These are phyloP conservation scores for Drosophila lacicola DNA, from an alignment of 2,888 invertebrate genomes.

Conservation along the genomic window DNA sequence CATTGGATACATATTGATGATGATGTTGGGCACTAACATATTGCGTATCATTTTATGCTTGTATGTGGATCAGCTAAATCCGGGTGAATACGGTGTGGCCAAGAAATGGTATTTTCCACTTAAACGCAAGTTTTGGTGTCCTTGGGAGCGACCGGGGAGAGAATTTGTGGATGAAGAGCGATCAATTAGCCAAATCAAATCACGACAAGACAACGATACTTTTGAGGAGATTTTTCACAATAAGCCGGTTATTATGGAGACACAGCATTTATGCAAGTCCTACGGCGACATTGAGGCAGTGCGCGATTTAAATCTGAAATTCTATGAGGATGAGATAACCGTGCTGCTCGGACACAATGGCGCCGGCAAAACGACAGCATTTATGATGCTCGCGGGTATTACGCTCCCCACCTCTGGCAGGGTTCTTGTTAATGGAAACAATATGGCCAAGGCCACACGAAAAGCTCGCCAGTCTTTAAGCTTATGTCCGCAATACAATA, in stretches of 20 bases:
- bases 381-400: slow-evolving; percentile 94
- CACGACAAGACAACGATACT: not conserved
- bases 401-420: slow-evolving; percentile 88
- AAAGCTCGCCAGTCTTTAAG: slow-evolving; percentile 89
- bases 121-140: slow-evolving; percentile 86
- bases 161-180: not conserved
- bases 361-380: slow-evolving; percentile 95
- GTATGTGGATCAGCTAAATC: slow-evolving; percentile 93
- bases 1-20: slow-evolving; percentile 89
- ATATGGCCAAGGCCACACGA: slow-evolving; percentile 87
- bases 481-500: slow-evolving; percentile 93
- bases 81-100: slow-evolving; percentile 92
- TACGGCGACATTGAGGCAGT: slow-evolving; percentile 87
- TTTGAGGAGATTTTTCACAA: slow-evolving; percentile 71
- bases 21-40: slow-evolving; percentile 85
- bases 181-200: no score
- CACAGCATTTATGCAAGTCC: slow-evolving; percentile 87
- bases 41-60: slow-evolving; percentile 90
- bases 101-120: slow-evolving; percentile 92
- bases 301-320: slow-evolving; percentile 89
- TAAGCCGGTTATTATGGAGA: slow-evolving; percentile 85
- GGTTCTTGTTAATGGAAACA: slow-evolving; percentile 89
- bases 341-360: slow-evolving; percentile 91
- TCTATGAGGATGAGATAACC: slow-evolving; percentile 94
- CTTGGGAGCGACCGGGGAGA: slow-evolving; percentile 17